Percentiles rank a stretch among this genome's conserved stretches.
phyloP scores from a whole-genome alignment of 2,797 vertebrate species.

The Aulostomus chinensis region DNA sequence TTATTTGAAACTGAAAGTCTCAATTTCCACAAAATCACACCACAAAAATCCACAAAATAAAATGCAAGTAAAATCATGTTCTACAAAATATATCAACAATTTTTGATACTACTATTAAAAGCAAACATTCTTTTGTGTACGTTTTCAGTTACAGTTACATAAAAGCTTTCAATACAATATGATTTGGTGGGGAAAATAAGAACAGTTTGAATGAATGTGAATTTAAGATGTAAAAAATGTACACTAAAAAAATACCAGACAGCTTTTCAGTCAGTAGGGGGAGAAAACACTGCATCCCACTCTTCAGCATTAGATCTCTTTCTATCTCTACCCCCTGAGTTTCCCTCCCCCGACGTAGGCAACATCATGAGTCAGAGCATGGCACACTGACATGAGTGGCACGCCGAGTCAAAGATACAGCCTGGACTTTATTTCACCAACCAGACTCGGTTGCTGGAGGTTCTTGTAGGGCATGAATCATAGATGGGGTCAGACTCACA shows the following conservation, averaged over 20 bases:
- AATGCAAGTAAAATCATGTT: no score
- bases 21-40: no score
- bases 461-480: constrained; percentile 10
- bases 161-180: no score
- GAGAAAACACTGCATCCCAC: constrained; percentile 73
- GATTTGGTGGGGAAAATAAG: no score
- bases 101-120: no score
- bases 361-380: constrained; percentile 70
- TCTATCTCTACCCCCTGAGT: constrained; percentile 34
- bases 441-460: no score
- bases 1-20: no score
- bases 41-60: no score
- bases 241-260: constrained; percentile 52
- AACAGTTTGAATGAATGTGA: constrained; percentile 10
- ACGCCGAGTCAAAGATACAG: constrained; percentile 51
- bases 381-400: constrained; percentile 61
- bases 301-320: constrained; percentile 46
- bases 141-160: no score
- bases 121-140: no score
- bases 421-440: constrained; percentile 28
- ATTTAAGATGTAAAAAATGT: constrained; percentile 22
- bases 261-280: constrained; percentile 71
- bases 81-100: no score
- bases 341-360: constrained; percentile 59
- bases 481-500: constrained; percentile 20